phyloP scores from a whole-genome alignment of 2,113 vertebrate species.

The Motacilla alba region DNA sequence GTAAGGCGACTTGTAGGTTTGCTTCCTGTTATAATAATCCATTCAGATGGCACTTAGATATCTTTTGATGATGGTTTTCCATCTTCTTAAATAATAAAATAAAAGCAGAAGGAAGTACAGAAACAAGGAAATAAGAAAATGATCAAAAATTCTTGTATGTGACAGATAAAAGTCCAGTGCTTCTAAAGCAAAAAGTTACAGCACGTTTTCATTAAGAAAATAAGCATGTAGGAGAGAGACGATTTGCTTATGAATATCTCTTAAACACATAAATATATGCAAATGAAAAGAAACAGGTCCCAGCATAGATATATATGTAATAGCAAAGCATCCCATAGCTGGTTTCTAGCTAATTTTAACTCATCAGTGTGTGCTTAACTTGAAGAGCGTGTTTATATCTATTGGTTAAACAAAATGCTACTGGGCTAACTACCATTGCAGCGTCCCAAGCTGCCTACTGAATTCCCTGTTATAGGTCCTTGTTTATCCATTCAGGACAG shows the following conservation, averaged over 20 bases:
- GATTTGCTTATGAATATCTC: background rate
- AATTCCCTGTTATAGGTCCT: background rate
- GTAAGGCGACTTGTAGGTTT: background rate
- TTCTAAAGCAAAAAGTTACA: constrained; percentile 9
- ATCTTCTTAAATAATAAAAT: constrained; percentile 39
- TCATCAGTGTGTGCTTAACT: background rate
- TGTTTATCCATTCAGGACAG: background rate
- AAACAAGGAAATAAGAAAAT: background rate
- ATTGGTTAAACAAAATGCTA: background rate
- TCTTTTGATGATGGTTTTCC: background rate
- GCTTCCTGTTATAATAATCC: background rate
- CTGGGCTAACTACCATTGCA: background rate
- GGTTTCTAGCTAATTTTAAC: constrained; percentile 3
- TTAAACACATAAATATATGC: background rate
- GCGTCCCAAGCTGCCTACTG: background rate
- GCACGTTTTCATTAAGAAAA: constrained; percentile 15
- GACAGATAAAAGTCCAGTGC: background rate
- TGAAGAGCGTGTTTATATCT: background rate
- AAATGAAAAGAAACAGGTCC: constrained; percentile 10
- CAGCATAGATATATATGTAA: background rate
- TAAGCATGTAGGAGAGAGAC: background rate
- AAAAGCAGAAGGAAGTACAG: background rate
- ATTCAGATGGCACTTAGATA: background rate
- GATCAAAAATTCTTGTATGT: constrained; percentile 15
- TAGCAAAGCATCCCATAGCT: background rate